Evolutionary conservation across 2,113 vertebrate genomes (phyloP).

Genomic region (Phrynocephalus versicolor): DNA sequence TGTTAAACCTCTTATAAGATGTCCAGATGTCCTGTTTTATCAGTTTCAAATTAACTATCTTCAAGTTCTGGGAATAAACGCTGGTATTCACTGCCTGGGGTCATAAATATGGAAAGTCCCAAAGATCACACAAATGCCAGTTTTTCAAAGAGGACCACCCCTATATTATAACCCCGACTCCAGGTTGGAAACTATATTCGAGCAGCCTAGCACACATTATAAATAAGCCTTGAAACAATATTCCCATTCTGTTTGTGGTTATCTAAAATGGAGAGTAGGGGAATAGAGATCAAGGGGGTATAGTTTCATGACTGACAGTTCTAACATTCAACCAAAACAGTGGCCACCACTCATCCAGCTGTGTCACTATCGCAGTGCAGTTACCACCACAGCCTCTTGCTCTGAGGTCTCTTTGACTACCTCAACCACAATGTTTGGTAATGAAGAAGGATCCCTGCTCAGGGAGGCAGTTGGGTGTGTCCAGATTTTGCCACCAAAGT

Average conservation of each 20-base stretch:
- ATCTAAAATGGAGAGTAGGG: neutral
- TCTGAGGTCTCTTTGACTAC: too few species aligned
- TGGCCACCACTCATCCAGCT: too few species aligned
- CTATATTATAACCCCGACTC: conserved; percentile 54
- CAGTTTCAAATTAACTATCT: conserved; percentile 74
- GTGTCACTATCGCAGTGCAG: too few species aligned
- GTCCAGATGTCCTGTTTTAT: conserved; percentile 74
- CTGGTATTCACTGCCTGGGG: conserved; percentile 71
- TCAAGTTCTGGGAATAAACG: conserved; percentile 67
- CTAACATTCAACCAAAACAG: neutral
- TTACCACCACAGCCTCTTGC: too few species aligned
- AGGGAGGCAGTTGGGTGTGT: too few species aligned
- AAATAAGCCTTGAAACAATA: conserved; percentile 70
- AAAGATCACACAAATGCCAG: conserved; percentile 67
- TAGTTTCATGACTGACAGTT: neutral
- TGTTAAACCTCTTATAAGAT: conserved; percentile 77
- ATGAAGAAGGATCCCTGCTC: too few species aligned
- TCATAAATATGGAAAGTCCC: conserved; percentile 64
- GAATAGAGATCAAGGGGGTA: too few species aligned
- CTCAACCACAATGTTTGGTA: too few species aligned
- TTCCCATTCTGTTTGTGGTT: conserved; percentile 36
- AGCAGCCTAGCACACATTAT: conserved; percentile 63
- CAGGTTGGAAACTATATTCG: conserved; percentile 65
- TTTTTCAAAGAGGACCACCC: conserved; percentile 69
- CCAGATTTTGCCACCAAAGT: too few species aligned